Evolutionary conservation across 2,113 vertebrate species (phyloP).

Genomic region (Forbesichthys papilliferus): DNA sequence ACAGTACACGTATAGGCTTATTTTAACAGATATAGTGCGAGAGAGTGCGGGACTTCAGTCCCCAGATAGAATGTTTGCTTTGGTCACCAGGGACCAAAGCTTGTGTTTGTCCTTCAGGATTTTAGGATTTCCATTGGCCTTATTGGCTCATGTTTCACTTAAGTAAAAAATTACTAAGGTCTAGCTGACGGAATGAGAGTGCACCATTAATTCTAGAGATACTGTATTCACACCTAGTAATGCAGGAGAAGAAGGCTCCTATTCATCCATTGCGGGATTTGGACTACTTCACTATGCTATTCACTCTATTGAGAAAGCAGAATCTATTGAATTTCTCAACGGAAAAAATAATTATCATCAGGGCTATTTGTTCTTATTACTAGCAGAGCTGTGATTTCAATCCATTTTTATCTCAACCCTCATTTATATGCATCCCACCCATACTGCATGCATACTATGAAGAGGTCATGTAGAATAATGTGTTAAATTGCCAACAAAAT

Average conservation of each 20-base stretch:
- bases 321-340: conserved; percentile 5
- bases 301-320: conserved; percentile 17
- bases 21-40: neutral
- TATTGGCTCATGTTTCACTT: conserved; percentile 11
- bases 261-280: conserved; percentile 20
- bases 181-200: neutral
- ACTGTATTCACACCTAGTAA: neutral
- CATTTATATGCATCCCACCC: neutral
- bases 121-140: conserved; percentile 23
- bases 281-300: conserved; percentile 14
- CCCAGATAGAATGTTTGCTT: conserved; percentile 7
- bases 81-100: conserved; percentile 21
- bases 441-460: neutral
- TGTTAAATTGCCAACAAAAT: neutral
- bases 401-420: conserved; percentile 7
- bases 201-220: neutral
- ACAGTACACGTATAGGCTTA: neutral
- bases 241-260: neutral
- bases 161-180: conserved; percentile 8
- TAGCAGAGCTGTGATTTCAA: neutral
- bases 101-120: conserved; percentile 22
- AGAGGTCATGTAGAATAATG: conserved; percentile 1
- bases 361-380: neutral
- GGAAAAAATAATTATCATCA: neutral
- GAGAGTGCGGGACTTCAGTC: neutral